Percentiles rank a stretch among this genome's conserved stretches.
phyloP scores from a whole-genome alignment of 2,797 vertebrate species.

The Tragopan temminckii region DNA sequence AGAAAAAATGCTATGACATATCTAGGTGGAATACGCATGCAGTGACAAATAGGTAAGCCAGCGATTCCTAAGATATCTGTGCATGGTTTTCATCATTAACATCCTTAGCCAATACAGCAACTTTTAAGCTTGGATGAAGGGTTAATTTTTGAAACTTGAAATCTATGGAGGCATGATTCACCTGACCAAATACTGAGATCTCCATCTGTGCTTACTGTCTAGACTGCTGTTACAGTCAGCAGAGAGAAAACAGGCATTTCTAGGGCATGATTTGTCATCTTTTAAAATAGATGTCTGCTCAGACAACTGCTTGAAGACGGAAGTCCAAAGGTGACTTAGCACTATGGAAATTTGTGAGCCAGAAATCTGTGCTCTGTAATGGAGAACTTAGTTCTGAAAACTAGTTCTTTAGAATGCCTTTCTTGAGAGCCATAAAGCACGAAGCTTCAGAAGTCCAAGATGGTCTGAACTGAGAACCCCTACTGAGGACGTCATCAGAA shows the following conservation, averaged over 20 bases:
- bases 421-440: neutral
- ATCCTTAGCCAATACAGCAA: constrained; percentile 25
- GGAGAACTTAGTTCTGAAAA: constrained; percentile 24
- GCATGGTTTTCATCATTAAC: neutral
- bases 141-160: constrained; percentile 44
- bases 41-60: neutral
- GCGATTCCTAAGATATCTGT: neutral
- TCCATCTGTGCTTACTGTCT: constrained; percentile 67
- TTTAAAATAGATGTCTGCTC: constrained; percentile 60
- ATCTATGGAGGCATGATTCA: constrained; percentile 62
- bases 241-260: constrained; percentile 65
- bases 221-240: constrained; percentile 64
- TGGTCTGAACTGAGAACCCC: neutral
- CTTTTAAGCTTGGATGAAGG: constrained; percentile 28
- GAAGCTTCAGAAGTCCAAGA: neutral
- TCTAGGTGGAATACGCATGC: neutral
- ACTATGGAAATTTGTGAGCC: constrained; percentile 51
- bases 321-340: constrained; percentile 67
- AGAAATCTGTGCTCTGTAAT: constrained; percentile 46
- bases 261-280: constrained; percentile 67
- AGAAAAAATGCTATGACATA: neutral
- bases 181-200: constrained; percentile 63
- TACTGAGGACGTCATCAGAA: neutral
- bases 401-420: neutral
- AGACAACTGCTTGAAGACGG: constrained; percentile 57